Base-by-base conservation (phyloP, 2,797 vertebrate genomes). In the Sebastes steindachneri region DNA sequence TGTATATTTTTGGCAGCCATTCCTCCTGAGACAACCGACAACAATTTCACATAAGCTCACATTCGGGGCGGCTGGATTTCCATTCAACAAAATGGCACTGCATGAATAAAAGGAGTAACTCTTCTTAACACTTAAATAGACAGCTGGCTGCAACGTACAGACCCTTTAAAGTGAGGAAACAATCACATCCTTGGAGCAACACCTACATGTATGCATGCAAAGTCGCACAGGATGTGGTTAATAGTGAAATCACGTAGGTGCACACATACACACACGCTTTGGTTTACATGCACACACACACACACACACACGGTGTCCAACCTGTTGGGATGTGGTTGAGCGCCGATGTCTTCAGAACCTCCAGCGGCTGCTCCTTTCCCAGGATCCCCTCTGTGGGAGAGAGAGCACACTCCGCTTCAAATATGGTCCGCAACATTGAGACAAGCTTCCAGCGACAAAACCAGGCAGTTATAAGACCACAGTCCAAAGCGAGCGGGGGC, bases 271-370 rank as follows among this genome's bases (percentile, higher is more conserved):
- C 45, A 48, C 45, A 48, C 45, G n/a, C 29, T 54, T 31, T 62
- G 25, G 48, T 37, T 48, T 28, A 51, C 72, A 71, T 58, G 45
- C 26, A 74, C 65, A 77, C 31, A 71, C 48, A 58, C 41, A 73
- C 63, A 28, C 28, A 82, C 41, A 74, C 23, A 80, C 26, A 83
- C n/a, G 62, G 73, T 62, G 64, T 93, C 97, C 97, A 95, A 99
- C 98, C 98, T 90, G 98, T 95, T 93, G 97, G 96, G 97, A 98
- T 97, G 96, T 98, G 97, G 96, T 97, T 98, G 93, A 97, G 97
- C 73, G 96, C 96, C 73, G 97, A 96, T 68, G 97, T 97, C 94
- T 96, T 98, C 91, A 99, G 91, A 87, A 98, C 95, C 91, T 98
- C 97, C 91, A 98, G 96, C 3, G 97, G 95, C 95, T 97, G 97